phyloP scores from a whole-genome alignment of 2,888 invertebrate genomes.

The Papilio gigon region DNA sequence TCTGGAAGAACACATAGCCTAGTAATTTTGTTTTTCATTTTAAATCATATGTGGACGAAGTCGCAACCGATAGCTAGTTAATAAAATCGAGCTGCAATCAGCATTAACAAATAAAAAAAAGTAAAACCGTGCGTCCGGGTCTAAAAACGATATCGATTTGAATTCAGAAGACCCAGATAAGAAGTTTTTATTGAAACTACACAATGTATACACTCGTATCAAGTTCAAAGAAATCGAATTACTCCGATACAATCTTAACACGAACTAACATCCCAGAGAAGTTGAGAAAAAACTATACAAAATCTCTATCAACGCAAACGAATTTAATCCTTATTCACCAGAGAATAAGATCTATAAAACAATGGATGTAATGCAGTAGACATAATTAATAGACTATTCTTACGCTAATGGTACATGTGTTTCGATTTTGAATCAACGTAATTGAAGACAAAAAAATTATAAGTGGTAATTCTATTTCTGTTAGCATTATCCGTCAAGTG shows the following conservation, averaged over 20 bases:
- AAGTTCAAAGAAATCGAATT: slow-evolving; percentile 42
- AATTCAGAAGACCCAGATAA: slow-evolving; percentile 32
- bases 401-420: slow-evolving; percentile 45
- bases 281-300: slow-evolving; percentile 37
- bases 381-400: slow-evolving; percentile 43
- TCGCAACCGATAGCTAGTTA: no score
- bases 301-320: slow-evolving; percentile 13
- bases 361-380: background rate
- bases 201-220: slow-evolving; percentile 31
- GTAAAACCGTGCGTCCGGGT: slow-evolving; percentile 20
- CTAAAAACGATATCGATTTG: slow-evolving; percentile 28
- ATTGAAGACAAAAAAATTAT: slow-evolving; percentile 46
- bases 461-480: slow-evolving; percentile 40
- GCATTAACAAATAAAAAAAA: slow-evolving; percentile 4
- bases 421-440: slow-evolving; percentile 48
- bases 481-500: slow-evolving; percentile 22
- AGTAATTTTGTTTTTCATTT: no score
- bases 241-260: slow-evolving; percentile 42
- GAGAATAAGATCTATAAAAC: background rate
- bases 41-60: no score
- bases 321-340: background rate
- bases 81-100: background rate
- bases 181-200: slow-evolving; percentile 29
- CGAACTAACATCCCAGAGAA: slow-evolving; percentile 36
- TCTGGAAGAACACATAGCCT: no score